Evolutionary conservation across 2,113 vertebrate species (phyloP), one percentile per base, ranked within the genome.

Genomic region (Mus spicilegus): DNA sequence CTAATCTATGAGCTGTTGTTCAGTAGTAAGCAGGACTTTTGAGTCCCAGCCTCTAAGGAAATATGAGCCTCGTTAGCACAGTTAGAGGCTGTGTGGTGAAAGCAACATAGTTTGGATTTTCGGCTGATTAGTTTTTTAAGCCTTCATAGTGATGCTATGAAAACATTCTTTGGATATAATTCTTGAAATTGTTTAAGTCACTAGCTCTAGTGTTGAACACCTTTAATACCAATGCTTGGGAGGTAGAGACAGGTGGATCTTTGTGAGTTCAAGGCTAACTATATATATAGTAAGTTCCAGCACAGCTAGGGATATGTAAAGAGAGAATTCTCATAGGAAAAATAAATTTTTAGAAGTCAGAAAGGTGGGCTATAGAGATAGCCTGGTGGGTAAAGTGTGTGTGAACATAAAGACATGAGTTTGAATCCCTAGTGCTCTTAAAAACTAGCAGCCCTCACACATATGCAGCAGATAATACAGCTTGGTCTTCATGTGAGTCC

Each of bases 1-100:
- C 56, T 92, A 80, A 67, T 20, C 61, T 67, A 67, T 63, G 80
- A 91, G 56, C 69, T 96, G 36, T 93, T 84, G 61, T 91, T 92
- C 46, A 54, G 33, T 58, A 19, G 67, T 28, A 89, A 77, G 87
- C 78, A 91, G 73, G 36, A 87, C 46, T 84, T 65, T n/a, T 3
- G 51, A 8, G 65, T 61, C 33, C 36, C 87, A 42, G 39, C 72
- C 90, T 69, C 94, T 54, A 91, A 93, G 75, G 95, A 90, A 89
- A 82, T 77, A 54, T 61, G 54, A 93, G 73, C 75, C 49, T 90
- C 33, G 33, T 90, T 76, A 84, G 61, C 56, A 63, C 28, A 65
- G 86, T 69, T 49, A 61, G 39, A 75, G 36, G 90, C 46, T 90
- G 56, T 94, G 72, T 16, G 70, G 39, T 88, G 56, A 24, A 84